Percentiles rank a stretch among this genome's conserved stretches.
Evolutionary conservation across 2,797 vertebrate species (phyloP).

Genomic region (Artibeus jamaicensis): DNA sequence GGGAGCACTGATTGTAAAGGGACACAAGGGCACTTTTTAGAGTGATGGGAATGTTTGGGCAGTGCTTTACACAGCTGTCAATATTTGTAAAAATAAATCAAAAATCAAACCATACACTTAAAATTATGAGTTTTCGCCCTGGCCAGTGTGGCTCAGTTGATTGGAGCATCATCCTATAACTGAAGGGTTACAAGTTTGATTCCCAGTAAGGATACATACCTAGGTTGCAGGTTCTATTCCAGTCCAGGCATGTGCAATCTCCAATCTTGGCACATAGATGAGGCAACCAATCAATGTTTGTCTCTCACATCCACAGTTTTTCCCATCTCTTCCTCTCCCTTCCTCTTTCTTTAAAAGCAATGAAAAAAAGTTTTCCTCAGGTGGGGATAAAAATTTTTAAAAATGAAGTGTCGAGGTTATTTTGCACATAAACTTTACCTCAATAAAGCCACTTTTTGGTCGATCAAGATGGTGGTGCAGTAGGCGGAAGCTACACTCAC

Average conservation of each 20-base stretch:
- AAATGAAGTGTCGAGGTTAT: not conserved
- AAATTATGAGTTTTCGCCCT: not conserved
- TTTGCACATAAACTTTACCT: not conserved
- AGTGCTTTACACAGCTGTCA: not conserved
- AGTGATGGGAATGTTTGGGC: not conserved
- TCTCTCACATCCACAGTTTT: not conserved
- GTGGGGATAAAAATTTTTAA: not conserved
- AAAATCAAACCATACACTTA: not conserved
- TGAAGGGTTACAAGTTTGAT: not conserved
- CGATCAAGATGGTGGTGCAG: not conserved
- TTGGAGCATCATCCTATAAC: not conserved
- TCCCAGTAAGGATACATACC: not conserved
- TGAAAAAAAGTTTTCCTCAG: not conserved
- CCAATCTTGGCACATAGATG: not conserved
- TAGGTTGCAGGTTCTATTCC: not conserved
- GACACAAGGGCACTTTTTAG: not conserved
- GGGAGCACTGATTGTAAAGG: not conserved
- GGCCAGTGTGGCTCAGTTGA: not conserved
- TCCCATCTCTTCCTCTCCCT: no score
- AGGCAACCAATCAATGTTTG: not conserved
- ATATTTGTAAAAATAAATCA: slow-evolving; percentile 3
- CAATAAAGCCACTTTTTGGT: not conserved
- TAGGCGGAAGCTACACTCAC: not conserved
- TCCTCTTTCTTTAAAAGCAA: not conserved
- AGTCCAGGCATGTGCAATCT: not conserved